Conservation (phyloP, 2,113 vertebrate species). For the Chlamydotis undulata region DNA sequence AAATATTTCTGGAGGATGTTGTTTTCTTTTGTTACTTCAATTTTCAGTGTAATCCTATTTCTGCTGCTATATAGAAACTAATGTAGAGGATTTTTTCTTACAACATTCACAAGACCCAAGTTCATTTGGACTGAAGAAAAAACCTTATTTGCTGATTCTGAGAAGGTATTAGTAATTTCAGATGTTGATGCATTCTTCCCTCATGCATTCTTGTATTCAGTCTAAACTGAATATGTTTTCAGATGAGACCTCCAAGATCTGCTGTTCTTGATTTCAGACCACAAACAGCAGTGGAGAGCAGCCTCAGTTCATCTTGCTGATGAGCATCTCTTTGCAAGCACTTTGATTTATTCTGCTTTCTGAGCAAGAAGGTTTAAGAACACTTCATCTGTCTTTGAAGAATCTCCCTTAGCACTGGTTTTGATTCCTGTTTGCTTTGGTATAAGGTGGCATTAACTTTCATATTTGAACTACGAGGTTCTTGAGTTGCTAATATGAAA, state of each 20-base stretch:
- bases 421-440: neutral
- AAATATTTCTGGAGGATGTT: neutral
- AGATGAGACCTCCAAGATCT: neutral
- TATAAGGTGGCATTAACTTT: neutral
- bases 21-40: slow-evolving; percentile 1
- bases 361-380: neutral
- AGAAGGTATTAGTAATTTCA: neutral
- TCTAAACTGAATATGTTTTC: neutral
- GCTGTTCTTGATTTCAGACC: neutral
- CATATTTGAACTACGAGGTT: neutral
- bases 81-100: neutral
- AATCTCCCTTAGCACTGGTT: neutral
- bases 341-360: neutral
- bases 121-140: neutral
- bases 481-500: neutral
- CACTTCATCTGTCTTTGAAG: neutral
- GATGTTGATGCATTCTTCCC: neutral
- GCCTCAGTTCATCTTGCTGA: neutral
- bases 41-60: slow-evolving; percentile 13
- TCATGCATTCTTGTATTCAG: neutral
- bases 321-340: neutral
- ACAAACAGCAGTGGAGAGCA: neutral
- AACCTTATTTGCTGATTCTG: neutral
- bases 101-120: neutral
- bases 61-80: neutral